Evolutionary conservation across 2,797 vertebrate species (phyloP).

Genomic region (Typhlichthys eigenmanni): DNA sequence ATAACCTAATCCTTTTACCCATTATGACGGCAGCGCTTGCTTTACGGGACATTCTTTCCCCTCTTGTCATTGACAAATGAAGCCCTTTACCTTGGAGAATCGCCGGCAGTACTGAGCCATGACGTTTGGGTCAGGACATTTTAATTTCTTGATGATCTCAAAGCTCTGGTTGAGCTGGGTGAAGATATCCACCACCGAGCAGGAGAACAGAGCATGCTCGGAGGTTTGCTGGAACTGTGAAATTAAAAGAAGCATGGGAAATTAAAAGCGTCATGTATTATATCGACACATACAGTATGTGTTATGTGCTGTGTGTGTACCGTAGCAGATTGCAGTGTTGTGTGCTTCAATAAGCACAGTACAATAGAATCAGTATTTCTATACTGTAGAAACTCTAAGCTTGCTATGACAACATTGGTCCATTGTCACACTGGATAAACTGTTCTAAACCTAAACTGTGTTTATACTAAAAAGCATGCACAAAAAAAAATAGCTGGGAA

Average conservation of each 20-base stretch:
- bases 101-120: conserved; percentile 93
- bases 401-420: neutral
- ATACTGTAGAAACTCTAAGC: too few relatives aligned
- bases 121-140: conserved; percentile 92
- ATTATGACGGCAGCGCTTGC: too few relatives aligned
- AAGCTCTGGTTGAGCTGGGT: conserved; percentile 99
- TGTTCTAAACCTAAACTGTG: neutral
- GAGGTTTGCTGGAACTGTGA: conserved; percentile 96
- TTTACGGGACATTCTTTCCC: neutral
- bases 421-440: neutral
- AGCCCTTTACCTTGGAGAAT: conserved; percentile 88
- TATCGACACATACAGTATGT: too few relatives aligned
- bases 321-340: too few relatives aligned
- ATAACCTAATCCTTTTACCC: too few relatives aligned
- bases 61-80: neutral
- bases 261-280: too few relatives aligned
- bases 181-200: conserved; percentile 98
- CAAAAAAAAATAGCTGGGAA: too few relatives aligned
- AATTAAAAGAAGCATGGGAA: neutral
- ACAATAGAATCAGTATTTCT: too few relatives aligned
- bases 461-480: neutral
- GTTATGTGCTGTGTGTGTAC: too few relatives aligned
- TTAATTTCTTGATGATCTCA: conserved; percentile 97
- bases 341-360: neutral
- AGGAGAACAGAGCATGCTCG: conserved; percentile 97